Evolutionary conservation across 2,888 invertebrate species (phyloP), one percentile per base, ranked within the genome.

Genomic region (Rhodophaea formosa): DNA sequence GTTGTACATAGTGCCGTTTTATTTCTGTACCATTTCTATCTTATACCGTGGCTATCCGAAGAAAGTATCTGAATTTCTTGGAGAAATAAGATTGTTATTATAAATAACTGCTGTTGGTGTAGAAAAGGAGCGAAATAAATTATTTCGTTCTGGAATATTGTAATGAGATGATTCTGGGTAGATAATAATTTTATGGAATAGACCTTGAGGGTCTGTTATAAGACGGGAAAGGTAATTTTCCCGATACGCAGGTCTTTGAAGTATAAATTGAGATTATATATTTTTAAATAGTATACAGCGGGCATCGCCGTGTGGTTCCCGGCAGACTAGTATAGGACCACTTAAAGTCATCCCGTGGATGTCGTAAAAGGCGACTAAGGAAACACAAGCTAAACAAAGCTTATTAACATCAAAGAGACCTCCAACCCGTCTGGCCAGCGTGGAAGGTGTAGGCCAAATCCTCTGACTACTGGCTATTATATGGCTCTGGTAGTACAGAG

Each of bases 51-150:
- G 14, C 29, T 47, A 29, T 47, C 14, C 3, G 29, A 23, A 8
- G 29, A 47, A 30, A 47, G 46, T 46, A 1, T 12, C 29, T 47
- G 47, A 29, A 47, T 47, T 47, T 47, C 47, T 47, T 39, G 39
- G 39, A 39, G 39, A 39, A 7, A 5, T 7, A n/a, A n/a, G 29
- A n/a, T 47, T 12, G 23, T 45, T 47, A 29, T 47, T 47, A 47
- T 47, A 47, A 46, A 47, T 47, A 47, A 47, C 29, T 10, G n/a
- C 14, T 12, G 47, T 47, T 12, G 29, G 47, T 29, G 47, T 23
- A 29, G 23, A 29, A 23, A 29, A 15, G 47, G 29, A 17, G 23
- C 12, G 47, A 29, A n/a, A 47, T 47, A 47, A 47, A 47, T 29
- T 29, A 47, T 47, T 12, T 29, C n/a, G 47, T 12, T 29, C 47